Base-by-base conservation (phyloP, 2,888 invertebrate genomes). In the Synergus laeviventris region DNA sequence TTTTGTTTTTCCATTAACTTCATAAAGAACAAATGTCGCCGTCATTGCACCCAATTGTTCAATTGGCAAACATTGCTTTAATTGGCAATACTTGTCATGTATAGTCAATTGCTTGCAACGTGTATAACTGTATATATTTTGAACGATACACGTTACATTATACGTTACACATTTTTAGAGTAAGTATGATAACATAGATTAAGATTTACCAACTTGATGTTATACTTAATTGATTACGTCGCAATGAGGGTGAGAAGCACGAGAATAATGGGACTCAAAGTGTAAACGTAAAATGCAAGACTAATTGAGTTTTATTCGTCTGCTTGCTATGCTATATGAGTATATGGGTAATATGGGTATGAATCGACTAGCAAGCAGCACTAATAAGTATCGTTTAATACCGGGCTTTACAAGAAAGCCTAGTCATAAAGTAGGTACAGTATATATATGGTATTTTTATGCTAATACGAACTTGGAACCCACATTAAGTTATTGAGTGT, bases 381-480 rank as follows among this genome's bases (percentile, higher is more conserved):
- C 38, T 61, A 38, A 61, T 61, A 61, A 61, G 61, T 61, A 38
- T n/a, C n/a, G 36, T 36, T 61, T 61, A 61, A 61, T 38, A 61
- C 61, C 66, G n/a, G n/a, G n/a, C n/a, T n/a, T 45, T 31, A 8
- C 24, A 45, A 42, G 66, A 45, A 66, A 45, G 21, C 11, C 9
- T 39, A 21, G 42, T 24, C 16, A 39, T 66, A 45, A 66, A 66
- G 16, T 45, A 62, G 61, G n/a, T 36, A n/a, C n/a, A n/a, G n/a
- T n/a, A n/a, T n/a, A 62, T 45, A 66, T 66, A 49, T 31, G 45
- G 45, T 24, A 45, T 66, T 66, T 66, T 66, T 24, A 66, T 45
- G 66, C 66, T 45, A 42, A 64, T 39, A 45, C 21, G 21, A 66
- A 66, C 21, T 61, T 66, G 4, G 42, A 66, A 42, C 64, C 64